Evolutionary conservation across 35 echinoderm and acorn worm genomes (phyloP).

Genomic region (Strongylocentrotus purpuratus): DNA sequence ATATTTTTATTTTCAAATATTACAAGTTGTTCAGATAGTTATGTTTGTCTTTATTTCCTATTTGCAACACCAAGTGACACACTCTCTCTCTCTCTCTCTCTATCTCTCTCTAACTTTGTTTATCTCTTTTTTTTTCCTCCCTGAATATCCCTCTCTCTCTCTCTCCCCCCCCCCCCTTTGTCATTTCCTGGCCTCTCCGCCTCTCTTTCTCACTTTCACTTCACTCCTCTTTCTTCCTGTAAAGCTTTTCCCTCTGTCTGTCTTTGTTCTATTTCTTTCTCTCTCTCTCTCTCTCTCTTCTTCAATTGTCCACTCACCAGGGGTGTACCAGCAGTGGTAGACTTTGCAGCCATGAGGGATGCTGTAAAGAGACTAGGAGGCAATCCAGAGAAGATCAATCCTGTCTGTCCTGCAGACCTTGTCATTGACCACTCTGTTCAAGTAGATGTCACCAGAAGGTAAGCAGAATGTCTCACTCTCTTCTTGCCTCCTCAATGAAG

Average conservation of each 20-base stretch:
- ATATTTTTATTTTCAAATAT: no score
- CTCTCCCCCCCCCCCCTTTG: no score
- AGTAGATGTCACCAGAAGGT: constrained; percentile 97
- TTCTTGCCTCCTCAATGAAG: neutral
- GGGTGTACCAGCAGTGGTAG: constrained; percentile 97
- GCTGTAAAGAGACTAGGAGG: constrained; percentile 95
- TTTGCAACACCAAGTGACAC: no score
- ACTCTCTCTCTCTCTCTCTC: no score
- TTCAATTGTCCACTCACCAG: neutral
- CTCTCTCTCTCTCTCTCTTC: neutral
- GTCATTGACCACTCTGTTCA: constrained; percentile 99
- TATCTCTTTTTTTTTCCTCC: no score
- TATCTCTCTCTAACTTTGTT: no score
- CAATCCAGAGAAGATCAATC: constrained; percentile 94
- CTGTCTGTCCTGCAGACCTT: constrained; percentile 91
- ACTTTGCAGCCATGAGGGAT: constrained; percentile 99
- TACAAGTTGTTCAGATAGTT: no score
- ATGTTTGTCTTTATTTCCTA: no score
- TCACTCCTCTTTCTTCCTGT: neutral
- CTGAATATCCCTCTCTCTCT: no score
- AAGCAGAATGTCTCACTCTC: neutral
- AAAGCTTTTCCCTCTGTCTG: neutral
- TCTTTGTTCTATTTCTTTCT: neutral
- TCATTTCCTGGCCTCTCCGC: no score
- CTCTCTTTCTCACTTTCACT: neutral